These are phyloP conservation scores for Gerris buenoi DNA, from an alignment of 1,140 invertebrate genomes.

Conservation along the genomic window DNA sequence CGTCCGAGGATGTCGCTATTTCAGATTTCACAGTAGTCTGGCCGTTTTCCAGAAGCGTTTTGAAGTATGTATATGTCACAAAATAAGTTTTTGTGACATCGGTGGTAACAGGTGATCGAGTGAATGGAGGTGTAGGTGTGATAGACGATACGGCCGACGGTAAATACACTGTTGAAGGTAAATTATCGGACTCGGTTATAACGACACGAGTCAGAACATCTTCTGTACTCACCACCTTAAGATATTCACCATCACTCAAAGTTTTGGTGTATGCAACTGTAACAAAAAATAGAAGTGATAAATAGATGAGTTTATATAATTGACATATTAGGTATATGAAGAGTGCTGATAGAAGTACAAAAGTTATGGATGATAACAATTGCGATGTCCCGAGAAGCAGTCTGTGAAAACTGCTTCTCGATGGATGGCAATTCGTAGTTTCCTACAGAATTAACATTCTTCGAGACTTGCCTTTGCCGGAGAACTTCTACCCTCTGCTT, in stretches of 20 bases:
- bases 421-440: no score
- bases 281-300: no score
- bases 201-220: conserved; percentile 49
- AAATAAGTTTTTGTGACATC: conserved; percentile 45
- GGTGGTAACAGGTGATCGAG: conserved; percentile 23
- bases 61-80: conserved; percentile 47
- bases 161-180: conserved; percentile 28
- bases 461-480: no score
- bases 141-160: conserved; percentile 19
- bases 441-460: no score
- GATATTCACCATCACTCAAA: conserved; percentile 36
- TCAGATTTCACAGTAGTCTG: conserved; percentile 40
- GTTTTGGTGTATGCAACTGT: conserved; percentile 45
- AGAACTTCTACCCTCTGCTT: no score
- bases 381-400: no score
- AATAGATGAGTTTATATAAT: no score
- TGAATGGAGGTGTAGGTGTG: conserved; percentile 18
- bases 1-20: conserved; percentile 43
- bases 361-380: no score
- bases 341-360: no score
- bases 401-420: no score
- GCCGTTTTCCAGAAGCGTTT: conserved; percentile 39
- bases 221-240: conserved; percentile 40
- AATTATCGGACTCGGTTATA: conserved; percentile 38
- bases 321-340: no score